Evolutionary conservation across 2,113 vertebrate species (phyloP), one percentile per base, ranked within the genome.

Genomic region (Naja naja): DNA sequence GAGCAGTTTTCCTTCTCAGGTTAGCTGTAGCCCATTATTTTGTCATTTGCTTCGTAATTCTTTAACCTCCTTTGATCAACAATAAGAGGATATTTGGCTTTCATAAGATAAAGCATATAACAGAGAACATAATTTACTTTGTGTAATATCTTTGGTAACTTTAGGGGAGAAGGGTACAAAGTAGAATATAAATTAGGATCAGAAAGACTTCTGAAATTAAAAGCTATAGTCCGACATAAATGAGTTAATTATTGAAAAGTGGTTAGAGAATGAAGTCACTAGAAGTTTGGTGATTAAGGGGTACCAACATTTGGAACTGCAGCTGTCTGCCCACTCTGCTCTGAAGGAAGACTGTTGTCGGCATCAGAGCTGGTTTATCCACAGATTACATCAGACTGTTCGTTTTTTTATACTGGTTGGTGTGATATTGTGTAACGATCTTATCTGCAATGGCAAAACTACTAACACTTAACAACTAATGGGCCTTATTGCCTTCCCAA

Each of bases 141-240:
- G 98, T 98, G 98, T 98, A 99, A 98, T 97, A 98, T 99, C 99
- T 99, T 99, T 99, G 99, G 99, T 99, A 98, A 98, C 98, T 98
- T 99, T 98, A 98, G 98, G 98, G 97, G 97, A 98, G 98, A 96
- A 98, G 97, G 95, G 95, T 98, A 97, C 96, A 98, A 97, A 97
- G 95, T 95, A 96, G 97, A 97, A 97, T 97, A 97, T 98, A 98
- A 98, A 98, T 98, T 97, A 98, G 97, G 97, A 96, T 98, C 97
- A 91, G 96, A 98, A 97, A 97, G 97, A 97, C 98, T 97, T 94
- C 97, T 95, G 89, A 98, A 98, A 96, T 97, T 95, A 96, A 94
- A 97, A 98, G 95, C 97, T 97, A 98, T 87, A 96, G 97, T 97
- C 97, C 97, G 97, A 97, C 98, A 98, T 98, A 98, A 99, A 99